Evolutionary conservation across 2,113 vertebrate species (phyloP).

Genomic region (Hemichromis elongatus): DNA sequence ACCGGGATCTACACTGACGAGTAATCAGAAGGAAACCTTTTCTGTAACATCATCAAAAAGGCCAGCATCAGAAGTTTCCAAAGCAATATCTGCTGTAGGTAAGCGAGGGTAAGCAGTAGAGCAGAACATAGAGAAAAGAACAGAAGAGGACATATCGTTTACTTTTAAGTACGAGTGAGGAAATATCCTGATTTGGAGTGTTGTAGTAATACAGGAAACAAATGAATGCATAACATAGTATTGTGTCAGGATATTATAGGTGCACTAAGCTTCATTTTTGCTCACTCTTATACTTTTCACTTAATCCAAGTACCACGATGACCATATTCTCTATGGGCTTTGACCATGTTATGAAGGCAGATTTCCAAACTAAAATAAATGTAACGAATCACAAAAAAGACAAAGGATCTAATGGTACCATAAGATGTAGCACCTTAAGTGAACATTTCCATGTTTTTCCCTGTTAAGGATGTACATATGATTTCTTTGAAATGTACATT

Average conservation of each 20-base stretch:
- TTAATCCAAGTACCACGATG: not conserved
- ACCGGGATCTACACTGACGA: not conserved
- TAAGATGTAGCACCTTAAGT: not conserved
- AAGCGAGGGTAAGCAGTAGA: not conserved
- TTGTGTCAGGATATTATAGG: not conserved
- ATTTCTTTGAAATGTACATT: not conserved
- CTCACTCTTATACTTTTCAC: not conserved
- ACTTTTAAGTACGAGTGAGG: not conserved
- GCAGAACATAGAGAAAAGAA: not conserved
- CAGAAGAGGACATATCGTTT: not conserved
- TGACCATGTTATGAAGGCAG: not conserved
- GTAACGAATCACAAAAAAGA: not conserved
- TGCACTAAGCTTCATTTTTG: accelerated
- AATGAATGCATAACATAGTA: not conserved
- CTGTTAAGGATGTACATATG: not conserved
- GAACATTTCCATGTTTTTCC: not conserved
- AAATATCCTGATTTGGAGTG: not conserved
- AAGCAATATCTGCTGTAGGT: not conserved
- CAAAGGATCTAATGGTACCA: not conserved
- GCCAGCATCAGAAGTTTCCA: not conserved
- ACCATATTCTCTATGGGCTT: not conserved
- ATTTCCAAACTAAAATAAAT: not conserved
- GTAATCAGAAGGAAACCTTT: not conserved
- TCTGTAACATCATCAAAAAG: not conserved
- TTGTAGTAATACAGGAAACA: not conserved